Evolutionary conservation across 2,113 vertebrate genomes (phyloP).

Genomic region (Barnardius zonarius): DNA sequence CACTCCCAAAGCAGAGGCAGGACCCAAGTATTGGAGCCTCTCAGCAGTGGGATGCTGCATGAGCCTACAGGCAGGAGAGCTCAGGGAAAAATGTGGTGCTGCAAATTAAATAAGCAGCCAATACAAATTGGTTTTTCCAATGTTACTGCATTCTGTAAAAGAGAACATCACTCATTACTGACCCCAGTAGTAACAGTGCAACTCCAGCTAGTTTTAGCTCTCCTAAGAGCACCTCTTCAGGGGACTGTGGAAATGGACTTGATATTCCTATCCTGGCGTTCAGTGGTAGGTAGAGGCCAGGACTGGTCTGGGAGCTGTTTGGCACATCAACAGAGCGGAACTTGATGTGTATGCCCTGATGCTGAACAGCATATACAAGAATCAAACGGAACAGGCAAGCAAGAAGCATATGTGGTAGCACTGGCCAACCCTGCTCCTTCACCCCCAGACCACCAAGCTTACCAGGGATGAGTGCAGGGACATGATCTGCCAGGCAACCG

Average conservation of each 20-base stretch:
- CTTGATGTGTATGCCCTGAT: not conserved
- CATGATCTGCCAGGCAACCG: constrained; percentile 83
- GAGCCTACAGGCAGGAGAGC: not conserved
- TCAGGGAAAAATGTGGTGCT: not conserved
- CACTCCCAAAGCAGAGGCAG: not conserved
- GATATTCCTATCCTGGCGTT: not conserved
- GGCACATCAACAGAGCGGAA: not conserved
- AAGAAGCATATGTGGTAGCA: not conserved
- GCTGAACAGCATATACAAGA: not conserved
- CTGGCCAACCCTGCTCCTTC: not conserved
- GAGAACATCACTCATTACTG: not conserved
- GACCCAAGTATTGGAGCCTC: not conserved
- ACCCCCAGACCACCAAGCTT: not conserved
- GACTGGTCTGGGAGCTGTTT: not conserved
- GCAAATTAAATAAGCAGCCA: not conserved
- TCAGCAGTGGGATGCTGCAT: not conserved
- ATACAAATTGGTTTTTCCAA: not conserved
- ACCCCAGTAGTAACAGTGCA: not conserved
- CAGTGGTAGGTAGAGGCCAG: not conserved
- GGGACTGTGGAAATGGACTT: not conserved
- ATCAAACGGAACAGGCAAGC: not conserved
- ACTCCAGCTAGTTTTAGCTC: not conserved
- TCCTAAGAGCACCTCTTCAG: not conserved
- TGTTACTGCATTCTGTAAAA: not conserved
- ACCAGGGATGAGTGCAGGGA: constrained; percentile 87